Base-by-base conservation (phyloP, 1,140 invertebrate species). In the Anoplolepis gracilipes region DNA sequence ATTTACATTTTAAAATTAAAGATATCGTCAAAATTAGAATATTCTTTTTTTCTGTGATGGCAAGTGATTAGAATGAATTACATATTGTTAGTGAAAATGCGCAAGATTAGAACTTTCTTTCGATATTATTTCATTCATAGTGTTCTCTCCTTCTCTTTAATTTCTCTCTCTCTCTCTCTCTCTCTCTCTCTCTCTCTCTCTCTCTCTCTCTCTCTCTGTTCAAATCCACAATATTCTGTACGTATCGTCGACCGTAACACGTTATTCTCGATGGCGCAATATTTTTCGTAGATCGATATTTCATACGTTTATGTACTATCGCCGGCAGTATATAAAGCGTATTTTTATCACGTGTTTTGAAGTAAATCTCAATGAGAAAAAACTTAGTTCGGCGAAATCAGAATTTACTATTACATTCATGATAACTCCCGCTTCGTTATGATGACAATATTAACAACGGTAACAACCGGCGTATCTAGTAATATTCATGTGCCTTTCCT, bases 251-350 rank as follows among this genome's bases (percentile, higher is more conserved):
- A 72, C 53, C 78, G 76, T 79, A 61, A 76, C 3, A 46, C 25
- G 61, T 78, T 81, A 81, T 67, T 81, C 65, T 81, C 78, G 78
- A 81, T 72, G 65, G 78, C 59, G 78, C 78, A 81, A 72, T 81
- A 81, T 81, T 81, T 81, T 81, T 81, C 65, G 53, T 59, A 81
- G 53, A 36, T 42, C 78, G 65, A 81, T 81, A 81, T 81, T 81
- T 81, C 78, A 81, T 81, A 72, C 78, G 78, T 81, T 81, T 81
- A 81, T 72, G 78, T 81, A 81, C 78, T 72, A 81, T 81, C 78
- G 65, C 67, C 53, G n/a, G 53, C 65, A 46, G 78, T 81, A 53
- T 81, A 59, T 72, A 72, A 78, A 81, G 65, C 65, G 67, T 65
- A 65, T 72, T 81, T 46, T 81, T 72, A 81, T 81, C 78, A 72